These are phyloP conservation scores for Brenthis daphne DNA, from an alignment of 2,888 invertebrate genomes.

Conservation along the genomic window DNA sequence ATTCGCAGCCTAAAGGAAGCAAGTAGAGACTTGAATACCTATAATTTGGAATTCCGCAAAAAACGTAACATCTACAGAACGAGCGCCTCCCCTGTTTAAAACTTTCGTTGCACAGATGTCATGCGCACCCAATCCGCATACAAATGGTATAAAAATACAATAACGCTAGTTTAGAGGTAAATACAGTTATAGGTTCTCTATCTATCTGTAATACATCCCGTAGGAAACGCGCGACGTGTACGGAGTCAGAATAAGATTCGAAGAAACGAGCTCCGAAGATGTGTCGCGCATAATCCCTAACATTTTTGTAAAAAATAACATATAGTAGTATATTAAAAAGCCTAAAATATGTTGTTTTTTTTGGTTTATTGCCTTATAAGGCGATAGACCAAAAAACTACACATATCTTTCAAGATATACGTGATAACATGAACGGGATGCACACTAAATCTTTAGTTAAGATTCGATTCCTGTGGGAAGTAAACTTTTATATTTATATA, in stretches of 20 bases:
- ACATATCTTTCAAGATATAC: too few species aligned
- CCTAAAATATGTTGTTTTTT: neutral
- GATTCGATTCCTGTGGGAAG: too few species aligned
- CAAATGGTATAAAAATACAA: constrained; percentile 52
- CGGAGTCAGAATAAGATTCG: constrained; percentile 54
- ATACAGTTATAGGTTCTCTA: constrained; percentile 57
- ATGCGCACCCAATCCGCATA: constrained; percentile 67
- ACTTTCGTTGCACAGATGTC: constrained; percentile 74
- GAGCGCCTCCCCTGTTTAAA: constrained; percentile 59
- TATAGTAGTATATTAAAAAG: neutral
- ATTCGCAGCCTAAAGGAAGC: neutral
- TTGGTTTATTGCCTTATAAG: neutral
- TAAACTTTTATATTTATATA: too few species aligned
- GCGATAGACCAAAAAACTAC: too few species aligned
- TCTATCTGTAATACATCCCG: constrained; percentile 71
- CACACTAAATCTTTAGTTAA: too few species aligned
- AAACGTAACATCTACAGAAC: constrained; percentile 31
- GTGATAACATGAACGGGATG: too few species aligned
- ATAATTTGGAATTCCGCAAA: constrained; percentile 26
- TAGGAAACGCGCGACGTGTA: constrained; percentile 73
- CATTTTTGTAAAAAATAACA: constrained; percentile 41
- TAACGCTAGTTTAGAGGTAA: constrained; percentile 63
- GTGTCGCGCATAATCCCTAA: constrained; percentile 56
- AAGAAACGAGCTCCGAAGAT: constrained; percentile 65
- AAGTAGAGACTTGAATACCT: constrained; percentile 16